Conservation (phyloP, 2,888 invertebrate genomes). For the Nudaria mundana region DNA sequence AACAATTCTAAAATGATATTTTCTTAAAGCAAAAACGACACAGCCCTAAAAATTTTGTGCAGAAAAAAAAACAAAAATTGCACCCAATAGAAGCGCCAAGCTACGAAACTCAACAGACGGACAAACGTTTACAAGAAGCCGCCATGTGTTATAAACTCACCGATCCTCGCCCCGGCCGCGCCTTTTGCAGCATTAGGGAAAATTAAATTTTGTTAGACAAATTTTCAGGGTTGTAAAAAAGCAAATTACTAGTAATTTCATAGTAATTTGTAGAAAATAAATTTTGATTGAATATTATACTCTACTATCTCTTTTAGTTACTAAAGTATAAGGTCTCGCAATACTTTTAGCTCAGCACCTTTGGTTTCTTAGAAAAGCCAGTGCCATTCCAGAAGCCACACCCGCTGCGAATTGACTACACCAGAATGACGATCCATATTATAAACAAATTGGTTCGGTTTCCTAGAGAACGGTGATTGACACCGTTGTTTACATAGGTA, state of each 20-base stretch:
- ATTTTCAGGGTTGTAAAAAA: slow-evolving; percentile 1
- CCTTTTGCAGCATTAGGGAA: slow-evolving; percentile 71
- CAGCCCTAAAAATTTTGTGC: slow-evolving; percentile 23
- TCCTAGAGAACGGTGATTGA: too few species aligned
- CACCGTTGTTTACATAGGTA: too few species aligned
- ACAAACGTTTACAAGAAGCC: slow-evolving; percentile 47
- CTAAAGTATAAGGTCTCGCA: too few species aligned
- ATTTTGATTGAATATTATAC: neutral
- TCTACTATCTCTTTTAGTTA: too few species aligned
- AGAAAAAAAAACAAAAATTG: slow-evolving; percentile 34
- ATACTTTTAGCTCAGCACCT: too few species aligned
- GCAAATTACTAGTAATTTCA: slow-evolving; percentile 1
- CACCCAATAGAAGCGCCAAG: slow-evolving; percentile 59
- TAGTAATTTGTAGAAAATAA: neutral
- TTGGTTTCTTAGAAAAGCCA: too few species aligned
- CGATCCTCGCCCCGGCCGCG: slow-evolving; percentile 84
- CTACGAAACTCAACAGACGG: slow-evolving; percentile 41
- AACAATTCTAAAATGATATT: too few species aligned
- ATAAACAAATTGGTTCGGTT: too few species aligned
- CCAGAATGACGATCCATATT: too few species aligned
- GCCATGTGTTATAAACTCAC: slow-evolving; percentile 75
- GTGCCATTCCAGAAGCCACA: too few species aligned
- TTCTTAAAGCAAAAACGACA: slow-evolving; percentile 12
- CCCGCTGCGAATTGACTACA: too few species aligned
- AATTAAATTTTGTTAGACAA: slow-evolving; percentile 49